Evolutionary conservation across 2,888 invertebrate species (phyloP).

Genomic region (Alsophila aescularia): DNA sequence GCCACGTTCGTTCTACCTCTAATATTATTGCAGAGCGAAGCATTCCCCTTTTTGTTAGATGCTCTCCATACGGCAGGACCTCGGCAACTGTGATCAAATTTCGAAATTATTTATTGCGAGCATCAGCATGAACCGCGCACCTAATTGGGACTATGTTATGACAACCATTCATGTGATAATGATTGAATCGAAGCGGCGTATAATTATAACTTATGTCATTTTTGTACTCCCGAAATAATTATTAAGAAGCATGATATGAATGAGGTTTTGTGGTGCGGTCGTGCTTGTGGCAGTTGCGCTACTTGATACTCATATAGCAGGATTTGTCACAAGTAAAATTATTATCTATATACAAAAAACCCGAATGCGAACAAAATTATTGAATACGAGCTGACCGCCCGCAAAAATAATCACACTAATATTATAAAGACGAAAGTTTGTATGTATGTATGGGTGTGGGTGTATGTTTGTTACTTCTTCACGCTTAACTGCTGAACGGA

Average conservation of each 20-base stretch:
- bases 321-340: too few species aligned
- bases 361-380: too few species aligned
- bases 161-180: slow-evolving; percentile 58
- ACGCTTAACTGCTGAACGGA: too few species aligned
- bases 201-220: slow-evolving; percentile 66
- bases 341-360: too few species aligned
- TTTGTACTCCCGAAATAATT: slow-evolving; percentile 57
- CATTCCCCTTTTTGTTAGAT: slow-evolving; percentile 65
- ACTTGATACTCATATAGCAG: slow-evolving; percentile 18
- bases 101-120: slow-evolving; percentile 66
- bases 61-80: slow-evolving; percentile 52
- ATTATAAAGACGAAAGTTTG: too few species aligned
- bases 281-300: slow-evolving; percentile 47
- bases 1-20: slow-evolving; percentile 63
- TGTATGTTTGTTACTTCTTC: too few species aligned
- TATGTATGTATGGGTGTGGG: too few species aligned
- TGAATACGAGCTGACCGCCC: too few species aligned
- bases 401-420: too few species aligned
- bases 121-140: slow-evolving; percentile 45
- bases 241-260: slow-evolving; percentile 42
- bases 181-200: slow-evolving; percentile 53
- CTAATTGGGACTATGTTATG: slow-evolving; percentile 64
- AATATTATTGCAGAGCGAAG: slow-evolving; percentile 57
- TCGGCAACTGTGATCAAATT: slow-evolving; percentile 50
- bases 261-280: slow-evolving; percentile 48